Evolutionary conservation across 2,797 vertebrate genomes (phyloP).

Genomic region (Petrocephalus sullivani): DNA sequence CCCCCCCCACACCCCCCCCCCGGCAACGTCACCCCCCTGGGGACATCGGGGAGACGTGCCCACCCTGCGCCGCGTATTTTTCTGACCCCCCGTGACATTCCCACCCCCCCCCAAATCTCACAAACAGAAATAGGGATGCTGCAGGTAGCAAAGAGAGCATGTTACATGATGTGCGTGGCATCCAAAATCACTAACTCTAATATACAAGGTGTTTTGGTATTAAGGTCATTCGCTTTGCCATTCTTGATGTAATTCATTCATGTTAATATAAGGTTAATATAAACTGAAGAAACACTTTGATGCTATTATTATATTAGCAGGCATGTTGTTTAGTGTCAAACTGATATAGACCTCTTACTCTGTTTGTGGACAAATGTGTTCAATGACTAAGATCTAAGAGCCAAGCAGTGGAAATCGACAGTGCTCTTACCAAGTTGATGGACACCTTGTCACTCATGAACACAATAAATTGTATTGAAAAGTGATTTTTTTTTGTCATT

Average conservation of each 20-base stretch:
- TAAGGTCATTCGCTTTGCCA: background rate
- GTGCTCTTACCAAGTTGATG: background rate
- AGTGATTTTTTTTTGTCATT: background rate
- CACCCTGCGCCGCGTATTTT: too few species aligned
- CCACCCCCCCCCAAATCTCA: too few species aligned
- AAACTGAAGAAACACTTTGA: background rate
- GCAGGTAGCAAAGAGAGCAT: background rate
- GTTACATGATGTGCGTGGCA: background rate
- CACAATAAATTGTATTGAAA: constrained; percentile 8
- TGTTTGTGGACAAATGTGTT: background rate
- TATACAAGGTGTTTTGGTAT: background rate
- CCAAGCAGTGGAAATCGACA: background rate
- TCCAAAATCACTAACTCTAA: background rate
- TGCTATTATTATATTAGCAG: background rate
- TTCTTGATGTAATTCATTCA: background rate
- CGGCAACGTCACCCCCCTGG: too few species aligned
- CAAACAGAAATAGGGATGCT: background rate
- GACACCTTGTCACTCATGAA: background rate
- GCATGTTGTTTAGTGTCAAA: background rate
- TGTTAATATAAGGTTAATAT: background rate
- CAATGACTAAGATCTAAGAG: background rate
- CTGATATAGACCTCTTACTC: background rate
- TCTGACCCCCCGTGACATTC: too few species aligned
- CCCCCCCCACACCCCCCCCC: too few species aligned
- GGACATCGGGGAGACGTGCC: too few species aligned